These are phyloP conservation scores for Benitochromis conjunctus DNA, from an alignment of 2,113 vertebrate species.

Conservation along the genomic window DNA sequence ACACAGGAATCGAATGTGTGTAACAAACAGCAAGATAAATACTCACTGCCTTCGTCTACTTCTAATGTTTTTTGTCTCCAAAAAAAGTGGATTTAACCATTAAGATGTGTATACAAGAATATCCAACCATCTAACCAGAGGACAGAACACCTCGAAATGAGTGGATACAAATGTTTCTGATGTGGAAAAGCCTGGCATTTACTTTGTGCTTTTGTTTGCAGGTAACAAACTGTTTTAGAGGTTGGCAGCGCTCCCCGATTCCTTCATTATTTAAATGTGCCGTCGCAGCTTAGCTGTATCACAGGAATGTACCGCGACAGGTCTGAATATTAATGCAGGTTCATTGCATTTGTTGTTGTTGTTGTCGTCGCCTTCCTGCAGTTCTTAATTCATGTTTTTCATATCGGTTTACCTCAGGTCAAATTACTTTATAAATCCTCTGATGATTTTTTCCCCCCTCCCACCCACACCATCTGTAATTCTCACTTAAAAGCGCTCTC, in stretches of 20 bases:
- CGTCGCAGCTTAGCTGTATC: accelerated
- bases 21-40: accelerated
- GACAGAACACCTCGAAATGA: background rate
- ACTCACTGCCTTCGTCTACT: background rate
- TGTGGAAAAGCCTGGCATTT: background rate
- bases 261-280: background rate
- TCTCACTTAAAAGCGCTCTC: background rate
- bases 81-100: background rate
- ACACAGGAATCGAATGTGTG: background rate
- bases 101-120: background rate
- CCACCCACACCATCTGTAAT: background rate
- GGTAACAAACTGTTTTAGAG: background rate
- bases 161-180: background rate
- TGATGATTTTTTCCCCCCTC: background rate
- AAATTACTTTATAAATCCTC: background rate
- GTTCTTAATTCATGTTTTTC: background rate
- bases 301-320: background rate
- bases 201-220: background rate
- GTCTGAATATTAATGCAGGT: background rate
- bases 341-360: background rate
- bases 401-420: background rate
- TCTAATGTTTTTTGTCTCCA: too few species aligned
- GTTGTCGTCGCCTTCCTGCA: background rate
- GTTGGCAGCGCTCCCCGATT: background rate
- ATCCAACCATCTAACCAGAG: background rate